Evolutionary conservation across 2,888 invertebrate genomes (phyloP), one percentile per base, ranked within the genome.

Genomic region (Eupithecia pulchellata): DNA sequence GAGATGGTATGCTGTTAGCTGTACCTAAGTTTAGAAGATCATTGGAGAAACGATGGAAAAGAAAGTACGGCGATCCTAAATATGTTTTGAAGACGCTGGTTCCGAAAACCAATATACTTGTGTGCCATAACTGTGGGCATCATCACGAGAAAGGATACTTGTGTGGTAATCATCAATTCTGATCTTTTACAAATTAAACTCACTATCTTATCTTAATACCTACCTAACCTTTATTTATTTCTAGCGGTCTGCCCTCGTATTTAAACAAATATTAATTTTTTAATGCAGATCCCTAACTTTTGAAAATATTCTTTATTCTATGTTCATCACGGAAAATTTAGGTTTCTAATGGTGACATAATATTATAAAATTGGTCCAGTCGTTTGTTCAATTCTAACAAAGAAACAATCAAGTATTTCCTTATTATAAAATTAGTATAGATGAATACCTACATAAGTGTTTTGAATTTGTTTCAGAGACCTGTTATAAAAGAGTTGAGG

Each of bases 61-160:
- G 98, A 62, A 97, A 96, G 89, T 98, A 95, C 88, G 98, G 98
- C 0, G 76, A 84, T 55, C 96, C 96, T 0, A 92, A 96, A 0
- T 96, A 96, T 85, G 88, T 95, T 14, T 95, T 95, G 95, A 98
- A 98, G 89, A 95, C 96, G 74, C 84, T 97, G 17, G 92, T 94
- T 30, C 96, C 97, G 0, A 98, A 97, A 86, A 96, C 92, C 4
- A 96, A 97, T 87, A 92, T 99, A 36, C 91, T 96, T 75, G 95
- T 96, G 0, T 99, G 99, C 83, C 93, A 96, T 75, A 95, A 95
- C 61, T 99, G 99, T 91, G 99, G 99, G 0, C 96, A 97, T 87
- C 95, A 97, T 89, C 96, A 98, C 88, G 97, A 98, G 91, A 94
- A 95, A 69, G 96, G 97, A 62, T 94, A 96, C 63, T 92, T 99